These are phyloP conservation scores for Lordiphosa clarofinis DNA, from an alignment of 1,140 invertebrate genomes.

Conservation along the genomic window DNA sequence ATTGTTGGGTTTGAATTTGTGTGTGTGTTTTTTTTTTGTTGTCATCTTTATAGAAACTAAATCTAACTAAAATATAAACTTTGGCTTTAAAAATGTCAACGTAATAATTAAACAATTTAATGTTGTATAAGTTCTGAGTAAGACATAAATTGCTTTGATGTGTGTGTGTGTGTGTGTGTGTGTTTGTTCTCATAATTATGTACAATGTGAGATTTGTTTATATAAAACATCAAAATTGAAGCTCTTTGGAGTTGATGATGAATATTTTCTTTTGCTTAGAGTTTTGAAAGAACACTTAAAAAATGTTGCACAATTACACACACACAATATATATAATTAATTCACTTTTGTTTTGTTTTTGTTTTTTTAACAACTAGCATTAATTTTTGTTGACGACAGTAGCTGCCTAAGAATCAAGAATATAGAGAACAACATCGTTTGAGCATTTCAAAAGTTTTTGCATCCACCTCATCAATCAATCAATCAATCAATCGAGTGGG, in stretches of 20 bases:
- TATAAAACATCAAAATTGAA: conserved; percentile 43
- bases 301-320: conserved; percentile 65
- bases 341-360: conserved; percentile 26
- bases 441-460: no score
- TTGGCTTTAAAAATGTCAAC: conserved; percentile 77
- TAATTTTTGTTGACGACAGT: conserved; percentile 53
- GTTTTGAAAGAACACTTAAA: conserved; percentile 63
- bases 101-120: conserved; percentile 40
- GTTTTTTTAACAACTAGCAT: conserved; percentile 58
- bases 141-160: conserved; percentile 58
- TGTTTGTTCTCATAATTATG: conserved; percentile 47
- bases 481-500: no score
- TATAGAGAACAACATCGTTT: conserved; percentile 44
- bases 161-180: conserved; percentile 33
- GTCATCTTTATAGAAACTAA: conserved; percentile 58
- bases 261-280: conserved; percentile 14
- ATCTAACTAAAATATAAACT: conserved; percentile 75
- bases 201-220: conserved; percentile 53
- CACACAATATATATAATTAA: conserved; percentile 52
- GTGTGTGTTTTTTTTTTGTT: conserved; percentile 33
- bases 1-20: conserved; percentile 79
- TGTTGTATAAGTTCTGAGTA: conserved; percentile 40
- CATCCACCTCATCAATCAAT: no score
- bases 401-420: conserved; percentile 67
- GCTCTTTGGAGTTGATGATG: conserved; percentile 42